phyloP scores from a whole-genome alignment of 2,797 vertebrate species.

The Nannoperca australis region DNA sequence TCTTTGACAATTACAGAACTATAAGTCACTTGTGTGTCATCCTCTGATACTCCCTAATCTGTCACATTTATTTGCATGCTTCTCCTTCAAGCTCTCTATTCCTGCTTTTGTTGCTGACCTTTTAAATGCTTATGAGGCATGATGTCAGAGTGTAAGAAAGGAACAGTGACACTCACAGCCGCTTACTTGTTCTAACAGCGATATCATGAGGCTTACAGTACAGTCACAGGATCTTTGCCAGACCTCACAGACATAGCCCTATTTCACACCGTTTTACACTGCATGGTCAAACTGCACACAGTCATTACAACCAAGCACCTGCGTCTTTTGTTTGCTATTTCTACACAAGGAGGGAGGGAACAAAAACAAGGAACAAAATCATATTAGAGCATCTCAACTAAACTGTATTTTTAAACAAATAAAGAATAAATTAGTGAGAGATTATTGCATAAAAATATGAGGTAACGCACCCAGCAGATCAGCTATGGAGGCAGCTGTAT shows the following conservation, averaged over 20 bases:
- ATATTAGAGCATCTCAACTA: not conserved
- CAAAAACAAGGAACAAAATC: not conserved
- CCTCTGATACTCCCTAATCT: slow-evolving; percentile 18
- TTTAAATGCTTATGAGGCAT: slow-evolving; percentile 27
- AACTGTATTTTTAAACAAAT: not conserved
- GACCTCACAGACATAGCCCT: not conserved
- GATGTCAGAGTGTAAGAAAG: slow-evolving; percentile 21
- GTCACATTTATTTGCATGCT: slow-evolving; percentile 25
- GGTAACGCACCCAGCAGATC: not conserved
- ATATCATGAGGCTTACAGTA: slow-evolving; percentile 25
- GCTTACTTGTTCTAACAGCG: slow-evolving; percentile 28
- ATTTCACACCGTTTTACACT: slow-evolving; percentile 4
- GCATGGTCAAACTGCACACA: slow-evolving; percentile 16
- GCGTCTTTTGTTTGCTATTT: slow-evolving; percentile 45
- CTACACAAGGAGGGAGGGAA: not conserved
- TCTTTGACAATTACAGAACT: slow-evolving; percentile 45
- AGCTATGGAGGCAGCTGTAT: not conserved
- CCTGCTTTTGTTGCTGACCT: slow-evolving; percentile 15
- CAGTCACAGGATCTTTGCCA: slow-evolving; percentile 29
- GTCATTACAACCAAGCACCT: slow-evolving; percentile 50
- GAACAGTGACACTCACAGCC: slow-evolving; percentile 25
- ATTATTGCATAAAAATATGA: not conserved
- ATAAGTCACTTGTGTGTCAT: slow-evolving; percentile 77
- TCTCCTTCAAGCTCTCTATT: slow-evolving; percentile 1
- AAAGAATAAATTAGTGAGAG: not conserved